A percentile compares a stretch with the other conserved stretches of the same genome.
Evolutionary conservation across 2,888 invertebrate genomes (phyloP).

Genomic region (Acleris emargana): DNA sequence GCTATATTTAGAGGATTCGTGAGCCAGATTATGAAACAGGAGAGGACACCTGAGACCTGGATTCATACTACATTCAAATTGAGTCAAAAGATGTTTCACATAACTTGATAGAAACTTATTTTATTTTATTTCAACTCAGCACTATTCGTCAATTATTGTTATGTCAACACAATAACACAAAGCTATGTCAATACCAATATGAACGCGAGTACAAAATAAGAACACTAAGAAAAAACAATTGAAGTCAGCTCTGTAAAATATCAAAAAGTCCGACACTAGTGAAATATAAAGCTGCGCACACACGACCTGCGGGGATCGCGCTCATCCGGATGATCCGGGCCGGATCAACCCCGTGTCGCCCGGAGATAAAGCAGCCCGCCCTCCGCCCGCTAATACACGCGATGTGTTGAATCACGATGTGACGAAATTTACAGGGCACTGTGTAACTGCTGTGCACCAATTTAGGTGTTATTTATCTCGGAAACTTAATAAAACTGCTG

Average conservation of each 20-base stretch:
- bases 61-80: too few relatives aligned
- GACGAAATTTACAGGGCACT: constrained; percentile 26
- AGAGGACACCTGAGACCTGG: too few relatives aligned
- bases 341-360: constrained; percentile 79
- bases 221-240: constrained; percentile 1
- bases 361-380: constrained; percentile 70
- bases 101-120: too few relatives aligned
- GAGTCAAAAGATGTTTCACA: too few relatives aligned
- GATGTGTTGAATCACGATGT: constrained; percentile 24
- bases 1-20: constrained; percentile 62
- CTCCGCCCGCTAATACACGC: constrained; percentile 30
- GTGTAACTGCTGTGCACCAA: too few relatives aligned
- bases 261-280: constrained; percentile 31
- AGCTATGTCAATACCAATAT: too few relatives aligned
- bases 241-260: constrained; percentile 7
- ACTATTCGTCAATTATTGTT: too few relatives aligned
- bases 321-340: constrained; percentile 78
- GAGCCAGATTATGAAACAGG: constrained; percentile 78
- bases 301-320: constrained; percentile 59
- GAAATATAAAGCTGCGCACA: constrained; percentile 44
- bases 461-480: too few relatives aligned
- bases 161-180: too few relatives aligned
- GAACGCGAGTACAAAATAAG: neutral
- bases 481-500: too few relatives aligned
- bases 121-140: too few relatives aligned